phyloP scores from a whole-genome alignment of 1,140 invertebrate genomes.

The Euura lappo region DNA sequence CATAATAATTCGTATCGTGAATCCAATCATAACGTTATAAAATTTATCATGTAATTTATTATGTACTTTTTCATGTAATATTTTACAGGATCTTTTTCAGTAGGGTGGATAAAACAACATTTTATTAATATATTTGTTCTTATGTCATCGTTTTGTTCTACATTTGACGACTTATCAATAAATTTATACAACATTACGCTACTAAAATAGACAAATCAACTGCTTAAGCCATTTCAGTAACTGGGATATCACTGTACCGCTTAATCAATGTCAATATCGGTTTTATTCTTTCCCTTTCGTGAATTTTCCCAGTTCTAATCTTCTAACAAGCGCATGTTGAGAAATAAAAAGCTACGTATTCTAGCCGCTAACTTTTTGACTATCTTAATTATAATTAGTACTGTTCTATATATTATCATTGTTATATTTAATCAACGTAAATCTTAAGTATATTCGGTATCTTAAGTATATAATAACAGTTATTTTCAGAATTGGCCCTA shows the following conservation, averaged over 20 bases:
- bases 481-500: too few relatives aligned
- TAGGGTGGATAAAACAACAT: too few relatives aligned
- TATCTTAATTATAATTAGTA: not conserved
- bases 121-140: too few relatives aligned
- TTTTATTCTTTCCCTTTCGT: not conserved
- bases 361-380: conserved; percentile 13
- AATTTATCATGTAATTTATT: too few relatives aligned
- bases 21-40: too few relatives aligned
- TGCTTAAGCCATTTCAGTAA: conserved; percentile 28
- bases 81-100: too few relatives aligned
- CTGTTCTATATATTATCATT: not conserved
- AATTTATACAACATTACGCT: conserved; percentile 47
- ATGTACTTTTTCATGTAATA: too few relatives aligned
- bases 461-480: too few relatives aligned
- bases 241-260: not conserved
- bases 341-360: conserved; percentile 16
- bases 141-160: conserved; percentile 11
- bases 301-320: not conserved
- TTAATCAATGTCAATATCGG: not conserved
- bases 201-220: conserved; percentile 53
- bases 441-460: too few relatives aligned
- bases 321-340: conserved; percentile 10
- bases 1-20: too few relatives aligned
- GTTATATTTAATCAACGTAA: not conserved
- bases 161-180: conserved; percentile 34